phyloP scores from a whole-genome alignment of 2,797 vertebrate species.

The Scolopax bukidnonensis region DNA sequence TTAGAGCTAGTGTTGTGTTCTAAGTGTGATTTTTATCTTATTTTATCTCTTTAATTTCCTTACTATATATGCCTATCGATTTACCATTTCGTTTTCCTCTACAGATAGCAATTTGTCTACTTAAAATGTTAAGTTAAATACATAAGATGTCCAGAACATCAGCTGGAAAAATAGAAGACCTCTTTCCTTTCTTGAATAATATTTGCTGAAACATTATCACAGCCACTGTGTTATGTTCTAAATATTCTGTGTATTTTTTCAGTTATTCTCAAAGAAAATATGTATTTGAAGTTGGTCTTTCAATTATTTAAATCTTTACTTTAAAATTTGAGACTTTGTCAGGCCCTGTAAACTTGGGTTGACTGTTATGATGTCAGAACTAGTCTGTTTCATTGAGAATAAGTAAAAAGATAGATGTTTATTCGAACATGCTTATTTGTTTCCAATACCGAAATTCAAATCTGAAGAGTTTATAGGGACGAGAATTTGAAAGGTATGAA shows the following conservation, averaged over 20 bases:
- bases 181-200: background rate
- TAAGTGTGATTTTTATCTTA: background rate
- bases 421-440: background rate
- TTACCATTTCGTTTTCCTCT: background rate
- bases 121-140: background rate
- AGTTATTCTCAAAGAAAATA: background rate
- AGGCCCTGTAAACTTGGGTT: background rate
- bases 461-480: background rate
- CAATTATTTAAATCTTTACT: background rate
- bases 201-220: background rate
- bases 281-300: background rate
- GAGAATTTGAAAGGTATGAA: background rate
- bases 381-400: background rate
- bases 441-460: background rate
- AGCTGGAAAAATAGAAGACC: background rate
- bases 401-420: background rate
- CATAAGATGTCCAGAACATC: background rate
- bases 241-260: background rate
- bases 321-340: background rate
- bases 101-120: background rate
- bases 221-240: background rate
- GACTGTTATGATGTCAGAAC: background rate
- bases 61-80: background rate
- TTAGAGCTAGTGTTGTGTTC: background rate
- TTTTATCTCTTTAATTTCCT: background rate